Evolutionary conservation across 2,888 invertebrate genomes (phyloP).

Genomic region (Epistrophe grossulariae): DNA sequence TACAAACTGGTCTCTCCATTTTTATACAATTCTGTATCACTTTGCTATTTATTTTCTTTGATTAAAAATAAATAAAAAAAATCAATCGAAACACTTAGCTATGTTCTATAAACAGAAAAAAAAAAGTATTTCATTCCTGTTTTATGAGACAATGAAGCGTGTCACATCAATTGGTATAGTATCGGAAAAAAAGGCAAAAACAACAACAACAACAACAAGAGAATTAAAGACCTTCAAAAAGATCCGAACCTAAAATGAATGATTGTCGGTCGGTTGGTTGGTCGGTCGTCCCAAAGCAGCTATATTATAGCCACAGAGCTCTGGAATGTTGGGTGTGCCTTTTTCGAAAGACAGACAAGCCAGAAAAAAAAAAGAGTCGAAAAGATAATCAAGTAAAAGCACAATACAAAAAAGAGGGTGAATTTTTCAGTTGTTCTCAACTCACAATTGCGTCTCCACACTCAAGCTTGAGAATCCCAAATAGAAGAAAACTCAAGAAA

Average conservation of each 20-base stretch:
- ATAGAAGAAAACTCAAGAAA: slow-evolving; percentile 18
- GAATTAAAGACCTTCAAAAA: slow-evolving; percentile 22
- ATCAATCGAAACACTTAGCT: not conserved
- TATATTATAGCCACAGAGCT: not conserved
- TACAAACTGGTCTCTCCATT: slow-evolving; percentile 16
- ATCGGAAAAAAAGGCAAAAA: slow-evolving; percentile 7
- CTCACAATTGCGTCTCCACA: not conserved
- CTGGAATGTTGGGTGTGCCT: slow-evolving; percentile 46
- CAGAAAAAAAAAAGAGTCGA: slow-evolving; percentile 14
- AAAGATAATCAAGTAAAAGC: slow-evolving; percentile 13
- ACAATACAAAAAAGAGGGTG: not conserved
- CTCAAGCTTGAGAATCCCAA: slow-evolving; percentile 16
- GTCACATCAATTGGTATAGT: slow-evolving; percentile 54
- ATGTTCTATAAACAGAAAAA: not conserved
- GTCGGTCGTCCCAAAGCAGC: not conserved
- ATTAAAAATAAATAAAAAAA: not conserved
- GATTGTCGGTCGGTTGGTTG: not conserved
- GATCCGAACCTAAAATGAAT: slow-evolving; percentile 20
- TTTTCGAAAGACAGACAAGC: not conserved
- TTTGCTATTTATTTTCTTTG: not conserved
- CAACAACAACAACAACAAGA: too few species aligned
- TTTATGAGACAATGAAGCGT: slow-evolving; percentile 51
- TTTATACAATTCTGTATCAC: not conserved
- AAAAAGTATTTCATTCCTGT: slow-evolving; percentile 24
- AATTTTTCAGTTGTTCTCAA: slow-evolving; percentile 5